Evolutionary conservation across 23 tunicate genomes (phyloP), one percentile per base, ranked within the genome.

Genomic region (Aplidium turbinatum): DNA sequence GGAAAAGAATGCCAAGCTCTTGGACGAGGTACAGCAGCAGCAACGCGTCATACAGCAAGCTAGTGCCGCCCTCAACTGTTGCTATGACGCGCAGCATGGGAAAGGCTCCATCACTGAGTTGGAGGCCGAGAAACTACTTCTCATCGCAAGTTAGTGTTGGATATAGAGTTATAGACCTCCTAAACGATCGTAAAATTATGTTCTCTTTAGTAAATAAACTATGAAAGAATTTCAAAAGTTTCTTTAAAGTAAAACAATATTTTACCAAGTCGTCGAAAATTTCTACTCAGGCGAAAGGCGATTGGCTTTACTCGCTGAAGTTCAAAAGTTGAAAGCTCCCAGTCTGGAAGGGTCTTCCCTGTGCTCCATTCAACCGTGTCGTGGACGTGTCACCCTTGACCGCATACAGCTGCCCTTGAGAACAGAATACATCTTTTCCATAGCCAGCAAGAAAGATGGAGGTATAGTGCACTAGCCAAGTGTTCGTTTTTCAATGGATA

Each of bases 61-160:
- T 4, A 87, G 95, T 51, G 99, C 91, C 18, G 99, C 99, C 11
- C 51, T 94, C 55, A 86, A 87, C 52, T 82, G 88, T 67, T 94
- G 99, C 58, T 86, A 87, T 58, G 99, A 94, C 56, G 86, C 79
- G 31, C 73, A 87, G 0, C 99, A 94, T 54, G 99, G 99, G 26
- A 94, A 94, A 58, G 99, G 99, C 3, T 88, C 99, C 1, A 70
- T 86, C 47, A 82, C 99, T 1, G 94, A 94, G 61, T 51, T 87
- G 11, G 95, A 87, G 38, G 99, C 99, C 0, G 95, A 94, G 57
- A 86, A 82, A 77, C 73, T 87, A 27, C 78, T 94, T 42, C 89
- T 87, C 0, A 78, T 81, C 33, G 76, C 99, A 32, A 94, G 90
- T 86, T 63, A 52, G 72, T 77, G 3, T 66, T 60, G 31, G 4